Base-by-base conservation (phyloP, 2,797 vertebrate species). In the Coluber constrictor region DNA sequence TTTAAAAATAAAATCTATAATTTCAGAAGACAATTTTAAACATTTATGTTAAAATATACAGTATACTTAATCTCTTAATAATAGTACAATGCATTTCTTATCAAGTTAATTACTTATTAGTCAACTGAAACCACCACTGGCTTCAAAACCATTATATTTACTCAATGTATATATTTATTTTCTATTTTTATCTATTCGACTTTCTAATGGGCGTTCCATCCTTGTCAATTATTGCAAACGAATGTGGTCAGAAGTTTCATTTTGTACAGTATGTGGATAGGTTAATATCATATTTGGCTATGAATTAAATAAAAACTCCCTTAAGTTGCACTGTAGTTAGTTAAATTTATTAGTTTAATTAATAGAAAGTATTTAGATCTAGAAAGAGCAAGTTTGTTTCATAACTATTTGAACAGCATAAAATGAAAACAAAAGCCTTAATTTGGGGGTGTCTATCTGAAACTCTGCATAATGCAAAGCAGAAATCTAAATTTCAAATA, bases 141-240 rank as follows among this genome's bases (percentile, higher is more conserved):
- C 54, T 91, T 47, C 29, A 90, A 70, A 59, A n/a, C 63, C 86
- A 91, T 57, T 70, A 86, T 66, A 57, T 32, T 89, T 60, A 93
- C 27, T 89, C 74, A 89, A 11, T 57, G 86, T 88, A 91, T 74
- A 91, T 55, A 86, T 91, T 66, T 89, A 89, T 87, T 51, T 91
- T 86, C 60, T 90, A 47, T 7, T 61, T 61, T 61, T 60, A 51
- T 32, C 90, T 66, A 66, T 66, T 90, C 91, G 57, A 25, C 37
- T 79, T 27, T 86, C 74, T 66, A 23, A 13, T 29, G 15, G 59
- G 55, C 16, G 4, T 70, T 59, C 51, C 29, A 63, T 60, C 4
- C 13, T 63, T 56, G 23, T 88, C 56, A 88, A 20, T 90, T 79
- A 74, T 63, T 74, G 20, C 25, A 93, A 74, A 56, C 32, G 43